These are phyloP conservation scores for Patagioenas fasciata DNA, from an alignment of 2,113 vertebrate genomes.

Conservation along the genomic window DNA sequence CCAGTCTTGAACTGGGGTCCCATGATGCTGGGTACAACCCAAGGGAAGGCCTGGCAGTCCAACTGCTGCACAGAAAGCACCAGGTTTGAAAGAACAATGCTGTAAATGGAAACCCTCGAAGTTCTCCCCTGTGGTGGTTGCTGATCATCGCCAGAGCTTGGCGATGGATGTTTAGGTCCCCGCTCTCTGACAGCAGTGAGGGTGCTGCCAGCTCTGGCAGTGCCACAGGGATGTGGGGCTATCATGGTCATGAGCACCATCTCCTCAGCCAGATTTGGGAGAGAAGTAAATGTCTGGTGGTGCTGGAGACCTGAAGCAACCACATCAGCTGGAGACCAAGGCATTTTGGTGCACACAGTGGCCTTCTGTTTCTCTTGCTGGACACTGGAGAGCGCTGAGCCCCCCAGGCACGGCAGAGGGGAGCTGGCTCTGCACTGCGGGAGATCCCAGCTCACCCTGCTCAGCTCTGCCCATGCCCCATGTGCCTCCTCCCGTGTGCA, in stretches of 20 bases:
- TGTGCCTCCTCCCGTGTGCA: accelerated
- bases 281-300: not conserved
- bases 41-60: not conserved
- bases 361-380: not conserved
- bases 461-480: not conserved
- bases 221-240: not conserved
- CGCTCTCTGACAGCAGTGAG: accelerated
- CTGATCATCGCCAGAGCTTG: accelerated
- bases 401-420: accelerated
- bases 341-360: not conserved
- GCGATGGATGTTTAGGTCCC: not conserved
- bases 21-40: accelerated
- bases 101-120: not conserved
- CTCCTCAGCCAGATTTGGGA: not conserved
- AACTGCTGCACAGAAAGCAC: not conserved
- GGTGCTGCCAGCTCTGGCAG: not conserved
- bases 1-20: not conserved
- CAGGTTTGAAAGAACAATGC: not conserved
- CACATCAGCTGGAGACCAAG: not conserved
- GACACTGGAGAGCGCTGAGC: not conserved
- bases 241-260: accelerated
- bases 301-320: not conserved
- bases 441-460: not conserved
- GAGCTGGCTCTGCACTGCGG: accelerated
- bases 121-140: not conserved